phyloP scores from a whole-genome alignment of 2,888 invertebrate species.

The Metopia argyrocephala region DNA sequence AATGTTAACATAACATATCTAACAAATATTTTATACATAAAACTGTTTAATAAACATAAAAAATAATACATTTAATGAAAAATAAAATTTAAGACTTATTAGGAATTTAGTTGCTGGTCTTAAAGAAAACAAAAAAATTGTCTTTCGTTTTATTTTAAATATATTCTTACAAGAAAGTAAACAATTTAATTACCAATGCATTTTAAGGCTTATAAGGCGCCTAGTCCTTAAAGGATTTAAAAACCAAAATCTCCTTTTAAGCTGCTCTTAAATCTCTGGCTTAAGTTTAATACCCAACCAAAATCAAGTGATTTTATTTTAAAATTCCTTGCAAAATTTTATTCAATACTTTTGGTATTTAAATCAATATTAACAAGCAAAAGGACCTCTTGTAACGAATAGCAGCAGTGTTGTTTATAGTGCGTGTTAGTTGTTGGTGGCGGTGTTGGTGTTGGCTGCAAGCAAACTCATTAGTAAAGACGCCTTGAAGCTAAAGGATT shows the following conservation, averaged over 20 bases:
- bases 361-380: slow-evolving; percentile 19
- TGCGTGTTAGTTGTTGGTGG: neutral
- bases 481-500: slow-evolving; percentile 18
- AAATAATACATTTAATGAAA: slow-evolving; percentile 38
- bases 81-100: slow-evolving; percentile 23
- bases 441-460: neutral
- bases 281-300: slow-evolving; percentile 9
- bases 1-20: slow-evolving; percentile 64
- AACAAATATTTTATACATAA: slow-evolving; percentile 19
- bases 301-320: slow-evolving; percentile 17
- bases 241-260: slow-evolving; percentile 5
- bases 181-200: neutral
- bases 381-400: neutral
- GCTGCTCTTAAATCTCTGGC: neutral
- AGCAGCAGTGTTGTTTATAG: too few species aligned
- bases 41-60: neutral
- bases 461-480: slow-evolving; percentile 25
- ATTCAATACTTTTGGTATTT: too few species aligned
- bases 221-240: neutral
- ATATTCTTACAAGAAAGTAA: neutral
- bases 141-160: neutral
- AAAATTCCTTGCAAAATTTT: slow-evolving; percentile 8
- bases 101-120: slow-evolving; percentile 40
- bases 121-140: neutral
- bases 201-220: neutral